Base-by-base conservation (phyloP, 2,797 vertebrate species). In the Enteromius viviparus region DNA sequence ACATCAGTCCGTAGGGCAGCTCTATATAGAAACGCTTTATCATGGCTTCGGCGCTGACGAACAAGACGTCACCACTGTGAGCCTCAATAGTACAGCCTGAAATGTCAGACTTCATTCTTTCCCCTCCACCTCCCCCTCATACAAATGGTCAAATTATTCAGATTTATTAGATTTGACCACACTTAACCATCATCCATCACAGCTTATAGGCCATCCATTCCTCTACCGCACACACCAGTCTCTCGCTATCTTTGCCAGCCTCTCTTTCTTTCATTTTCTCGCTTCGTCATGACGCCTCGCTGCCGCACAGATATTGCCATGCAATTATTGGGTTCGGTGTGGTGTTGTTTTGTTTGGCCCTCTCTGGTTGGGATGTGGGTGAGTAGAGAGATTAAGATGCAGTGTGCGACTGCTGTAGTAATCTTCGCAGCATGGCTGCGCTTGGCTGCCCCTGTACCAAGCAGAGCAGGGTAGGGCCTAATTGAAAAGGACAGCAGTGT, bases 351-450 rank as follows among this genome's bases (percentile, higher is more conserved):
- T 72, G 55, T 81, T 64, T 72, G 68, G 47, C 14, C 47, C 29
- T 82, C 68, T 77, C 69, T 78, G 62, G 11, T 66, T 47, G 15
- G 68, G 34, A 77, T 83, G 75, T 64, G 87, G 47, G 82, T 85
- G 87, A 87, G 84, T 87, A 79, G 87, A 87, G 90, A 88, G 81
- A 89, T 86, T 88, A 78, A 90, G 89, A 89, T 89, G 86, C 85
- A 90, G 85, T 90, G 85, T 90, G 89, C 32, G 49, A 81, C 76
- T 89, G 79, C 85, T 86, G 82, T 88, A 85, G 87, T 89, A 90
- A 91, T 89, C 88, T 90, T 78, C 45, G 71, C 64, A 83, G 82
- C 76, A 77, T 26, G 64, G 80, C 85, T 87, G 82, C 19, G 79
- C 86, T 89, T 86, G 85, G 85, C 76, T 83, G 74, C 29, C 32